Base-by-base conservation (phyloP, 2,888 invertebrate genomes). In the Zaprionus obscuricornis region DNA sequence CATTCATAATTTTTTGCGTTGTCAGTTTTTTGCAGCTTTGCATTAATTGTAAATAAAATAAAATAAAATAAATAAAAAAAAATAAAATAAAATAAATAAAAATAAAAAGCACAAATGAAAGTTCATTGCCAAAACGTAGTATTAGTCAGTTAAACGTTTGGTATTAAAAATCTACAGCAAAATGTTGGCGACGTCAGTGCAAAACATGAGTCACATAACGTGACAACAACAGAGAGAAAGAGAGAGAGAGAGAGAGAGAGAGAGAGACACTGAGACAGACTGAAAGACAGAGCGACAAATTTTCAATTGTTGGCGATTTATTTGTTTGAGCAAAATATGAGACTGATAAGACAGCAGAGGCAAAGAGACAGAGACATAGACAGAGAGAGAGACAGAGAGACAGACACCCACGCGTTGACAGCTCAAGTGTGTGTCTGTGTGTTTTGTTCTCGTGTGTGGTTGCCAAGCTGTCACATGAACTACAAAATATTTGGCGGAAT, bases 401-500 rank as follows among this genome's bases (percentile, higher is more conserved):
- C 33, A 62, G 29, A 37, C 68, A 37, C 71, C 70, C 64, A 74
- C 71, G 37, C 54, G 27, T 46, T 51, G 24, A 10, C 43, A 70
- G 39, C 46, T 64, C 57, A 45, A 63, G 1, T 45, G 26, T 45
- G 11, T 17, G 18, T 24, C 11, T 46, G 26, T 46, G 31, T 16
- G 27, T 37, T n/a, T n/a, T n/a, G n/a, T n/a, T n/a, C n/a, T n/a
- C n/a, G 34, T 49, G 20, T 56, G 37, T 22, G 14, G 16, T 31
- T 64, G 66, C 33, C 55, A 69, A 55, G 64, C 70, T 65, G 71
- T 68, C 68, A 71, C 55, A 51, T 59, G 72, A 66, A 59, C 59
- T 69, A 51, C n/a, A 66, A 59, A 71, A 71, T 68, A 68, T 68
- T 71, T 59, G 50, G 40, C 26, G 72, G 66, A 71, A 68, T 73